phyloP scores from a whole-genome alignment of 2,797 vertebrate species.

The Poliocrania exsul region DNA sequence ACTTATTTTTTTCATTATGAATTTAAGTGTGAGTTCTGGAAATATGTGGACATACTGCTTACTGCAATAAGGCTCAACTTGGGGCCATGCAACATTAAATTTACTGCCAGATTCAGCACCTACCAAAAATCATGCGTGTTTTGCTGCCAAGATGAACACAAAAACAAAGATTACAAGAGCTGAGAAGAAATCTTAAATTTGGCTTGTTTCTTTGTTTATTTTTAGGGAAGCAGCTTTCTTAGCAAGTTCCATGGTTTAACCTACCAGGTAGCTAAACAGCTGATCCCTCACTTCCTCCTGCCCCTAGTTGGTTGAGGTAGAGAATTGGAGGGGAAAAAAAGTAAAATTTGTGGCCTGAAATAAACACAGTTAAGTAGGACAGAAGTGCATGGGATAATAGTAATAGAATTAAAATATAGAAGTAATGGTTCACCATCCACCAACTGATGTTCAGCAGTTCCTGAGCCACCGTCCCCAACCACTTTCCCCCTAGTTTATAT shows the following conservation, averaged over 20 bases:
- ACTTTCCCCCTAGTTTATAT: no score
- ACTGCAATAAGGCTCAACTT: neutral
- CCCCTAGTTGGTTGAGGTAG: neutral
- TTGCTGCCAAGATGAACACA: neutral
- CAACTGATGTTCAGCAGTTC: neutral
- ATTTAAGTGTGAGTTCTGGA: neutral
- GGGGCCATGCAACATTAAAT: neutral
- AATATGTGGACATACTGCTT: neutral
- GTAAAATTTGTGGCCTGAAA: neutral
- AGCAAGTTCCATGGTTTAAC: neutral
- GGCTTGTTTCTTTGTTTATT: neutral
- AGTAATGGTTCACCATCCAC: neutral
- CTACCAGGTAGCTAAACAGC: neutral
- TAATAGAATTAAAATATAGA: neutral
- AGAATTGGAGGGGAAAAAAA: fast-evolving
- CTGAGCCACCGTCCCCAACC: neutral
- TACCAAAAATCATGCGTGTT: neutral
- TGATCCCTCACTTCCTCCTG: neutral
- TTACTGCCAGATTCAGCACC: neutral
- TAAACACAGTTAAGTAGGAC: neutral
- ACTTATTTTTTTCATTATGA: neutral
- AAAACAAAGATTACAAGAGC: neutral
- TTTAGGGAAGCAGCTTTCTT: neutral
- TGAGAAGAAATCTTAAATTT: neutral
- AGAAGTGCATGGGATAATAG: neutral